Evolutionary conservation across 2,888 invertebrate species (phyloP).

Genomic region (Drosophila subquinaria): DNA sequence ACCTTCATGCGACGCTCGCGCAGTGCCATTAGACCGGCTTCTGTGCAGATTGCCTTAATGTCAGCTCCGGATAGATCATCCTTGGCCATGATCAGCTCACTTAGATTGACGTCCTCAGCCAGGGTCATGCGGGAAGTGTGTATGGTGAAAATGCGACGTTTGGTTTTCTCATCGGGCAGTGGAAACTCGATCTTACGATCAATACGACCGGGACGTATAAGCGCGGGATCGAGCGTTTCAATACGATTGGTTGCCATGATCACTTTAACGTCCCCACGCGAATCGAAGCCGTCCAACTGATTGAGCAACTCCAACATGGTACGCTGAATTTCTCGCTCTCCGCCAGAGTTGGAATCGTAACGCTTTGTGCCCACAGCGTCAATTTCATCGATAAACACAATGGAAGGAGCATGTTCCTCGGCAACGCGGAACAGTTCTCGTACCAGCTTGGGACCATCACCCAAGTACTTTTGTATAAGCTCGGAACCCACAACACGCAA

Average conservation of each 20-base stretch:
- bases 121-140: conserved; percentile 99
- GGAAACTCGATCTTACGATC: conserved; percentile 99
- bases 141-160: conserved; percentile 97
- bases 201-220: conserved; percentile 99
- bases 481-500: conserved; percentile 99
- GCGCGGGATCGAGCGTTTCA: conserved; percentile 98
- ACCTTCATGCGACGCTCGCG: conserved; percentile 99
- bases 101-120: conserved; percentile 97
- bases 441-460: conserved; percentile 99
- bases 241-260: conserved; percentile 99
- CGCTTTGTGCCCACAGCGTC: conserved; percentile 99
- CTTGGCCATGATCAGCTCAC: conserved; percentile 99
- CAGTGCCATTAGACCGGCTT: conserved; percentile 98
- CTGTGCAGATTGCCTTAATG: conserved; percentile 99
- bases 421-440: conserved; percentile 99
- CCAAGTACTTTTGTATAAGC: conserved; percentile 99
- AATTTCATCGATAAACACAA: conserved; percentile 99
- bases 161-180: conserved; percentile 99
- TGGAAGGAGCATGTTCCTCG: conserved; percentile 99
- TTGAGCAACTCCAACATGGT: conserved; percentile 99
- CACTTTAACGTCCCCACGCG: conserved; percentile 98
- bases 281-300: conserved; percentile 99
- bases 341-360: conserved; percentile 99
- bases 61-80: conserved; percentile 99
- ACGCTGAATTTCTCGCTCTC: conserved; percentile 99